Evolutionary conservation across 1,140 invertebrate genomes (phyloP).

Genomic region (Coelopa frigida): DNA sequence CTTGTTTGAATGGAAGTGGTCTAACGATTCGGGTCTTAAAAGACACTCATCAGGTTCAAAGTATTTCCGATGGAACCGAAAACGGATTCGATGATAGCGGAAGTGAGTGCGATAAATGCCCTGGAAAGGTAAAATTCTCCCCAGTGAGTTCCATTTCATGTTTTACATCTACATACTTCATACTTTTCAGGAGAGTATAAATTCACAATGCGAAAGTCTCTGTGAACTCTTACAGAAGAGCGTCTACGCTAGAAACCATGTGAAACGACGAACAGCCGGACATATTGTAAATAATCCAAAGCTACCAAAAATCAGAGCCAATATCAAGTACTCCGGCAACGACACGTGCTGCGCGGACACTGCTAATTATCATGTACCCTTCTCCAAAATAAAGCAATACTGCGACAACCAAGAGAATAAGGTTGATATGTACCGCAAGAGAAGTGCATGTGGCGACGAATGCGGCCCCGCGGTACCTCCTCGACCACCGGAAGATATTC

Average conservation of each 20-base stretch:
- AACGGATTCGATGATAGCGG: slow-evolving; percentile 12
- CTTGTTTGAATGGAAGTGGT: slow-evolving; percentile 39
- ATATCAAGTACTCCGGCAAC: slow-evolving; percentile 40
- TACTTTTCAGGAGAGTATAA: slow-evolving; percentile 4
- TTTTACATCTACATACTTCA: background rate
- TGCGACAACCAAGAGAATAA: slow-evolving; percentile 20
- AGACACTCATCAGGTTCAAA: slow-evolving; percentile 38
- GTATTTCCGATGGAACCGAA: slow-evolving; percentile 23
- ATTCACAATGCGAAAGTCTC: background rate
- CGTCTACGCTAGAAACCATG: slow-evolving; percentile 30
- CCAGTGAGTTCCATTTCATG: background rate
- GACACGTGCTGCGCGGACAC: slow-evolving; percentile 26
- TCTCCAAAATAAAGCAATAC: slow-evolving; percentile 33
- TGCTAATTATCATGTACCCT: slow-evolving; percentile 34
- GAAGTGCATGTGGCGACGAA: background rate
- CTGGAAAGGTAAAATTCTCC: slow-evolving; percentile 1
- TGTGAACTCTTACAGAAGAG: slow-evolving; percentile 28
- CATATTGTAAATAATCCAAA: slow-evolving; percentile 33
- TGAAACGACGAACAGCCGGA: slow-evolving; percentile 32
- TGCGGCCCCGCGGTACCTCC: slow-evolving; percentile 18
- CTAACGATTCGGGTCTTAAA: slow-evolving; percentile 38
- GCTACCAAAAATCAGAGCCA: slow-evolving; percentile 36
- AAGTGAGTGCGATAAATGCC: slow-evolving; percentile 7
- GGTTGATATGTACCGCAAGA: slow-evolving; percentile 30
- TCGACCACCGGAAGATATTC: slow-evolving; percentile 15